These are phyloP conservation scores for Brachionus angularis DNA, from an alignment of 1,140 invertebrate genomes.

Conservation along the genomic window DNA sequence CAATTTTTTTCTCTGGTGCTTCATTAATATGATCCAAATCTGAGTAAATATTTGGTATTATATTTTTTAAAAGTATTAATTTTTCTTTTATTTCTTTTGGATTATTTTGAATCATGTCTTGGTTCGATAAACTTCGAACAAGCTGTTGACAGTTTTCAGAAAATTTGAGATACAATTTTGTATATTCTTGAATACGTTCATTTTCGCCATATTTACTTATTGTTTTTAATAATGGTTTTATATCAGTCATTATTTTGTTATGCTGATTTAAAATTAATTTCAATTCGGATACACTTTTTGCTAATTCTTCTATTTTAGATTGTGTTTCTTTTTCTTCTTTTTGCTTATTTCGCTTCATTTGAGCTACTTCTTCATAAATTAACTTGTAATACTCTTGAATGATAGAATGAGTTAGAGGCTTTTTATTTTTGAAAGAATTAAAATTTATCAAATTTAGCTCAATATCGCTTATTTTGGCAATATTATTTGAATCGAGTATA, in stretches of 20 bases:
- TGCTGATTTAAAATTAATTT: conserved; percentile 33
- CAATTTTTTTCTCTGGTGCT: conserved; percentile 1
- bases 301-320: conserved; percentile 16
- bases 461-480: not conserved
- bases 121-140: conserved; percentile 13
- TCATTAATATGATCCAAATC: conserved; percentile 26
- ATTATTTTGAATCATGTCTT: not conserved
- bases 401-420: conserved; percentile 1
- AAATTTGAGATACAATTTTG: conserved; percentile 35
- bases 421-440: conserved; percentile 29
- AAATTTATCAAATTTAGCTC: conserved; percentile 11
- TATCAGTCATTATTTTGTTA: conserved; percentile 36
- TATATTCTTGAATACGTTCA: conserved; percentile 4
- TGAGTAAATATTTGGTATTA: not conserved
- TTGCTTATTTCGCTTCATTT: conserved; percentile 20
- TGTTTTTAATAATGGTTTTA: conserved; percentile 34
- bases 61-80: not conserved
- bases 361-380: conserved; percentile 20
- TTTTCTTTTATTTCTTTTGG: not conserved
- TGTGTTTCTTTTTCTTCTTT: conserved; percentile 38
- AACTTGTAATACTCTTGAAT: conserved; percentile 34
- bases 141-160: conserved; percentile 23
- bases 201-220: conserved; percentile 27
- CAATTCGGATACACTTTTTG: not conserved
- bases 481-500: not conserved